Base-by-base conservation (phyloP, 2,797 vertebrate genomes). In the Bovichtus diacanthus region DNA sequence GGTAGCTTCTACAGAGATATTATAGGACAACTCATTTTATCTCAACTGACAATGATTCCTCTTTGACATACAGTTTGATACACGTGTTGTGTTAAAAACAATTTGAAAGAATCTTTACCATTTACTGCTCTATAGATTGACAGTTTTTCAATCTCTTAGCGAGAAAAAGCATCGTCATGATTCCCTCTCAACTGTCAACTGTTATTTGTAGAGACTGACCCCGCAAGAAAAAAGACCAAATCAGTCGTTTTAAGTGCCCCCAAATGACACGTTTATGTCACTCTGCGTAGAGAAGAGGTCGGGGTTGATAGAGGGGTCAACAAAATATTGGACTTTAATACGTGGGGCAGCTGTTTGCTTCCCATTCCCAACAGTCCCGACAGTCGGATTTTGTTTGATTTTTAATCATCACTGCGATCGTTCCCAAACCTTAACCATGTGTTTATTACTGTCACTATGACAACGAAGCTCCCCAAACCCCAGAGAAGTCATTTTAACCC, bases 1-100 rank as follows among this genome's bases (percentile, higher is more conserved):
- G n/a, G 55, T 72, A 38, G 13, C 44, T 16, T 39, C 29, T 31
- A 19, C 47, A 70, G 59, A 74, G 61, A 63, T 39, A 25, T 51
- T 13, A 27, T 18, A 6, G 12, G 27, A 46, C 23, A 29, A 25
- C 29, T 50, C 2, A 25, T 43, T 54, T n/a, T 38, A 8, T 44
- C 54, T 67, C 53, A 21, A 53, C 29, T 53, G 15, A 21, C 62
- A 38, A 21, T 9, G 19, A 64, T 56, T 65, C 6, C 36, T 58
- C 21, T 70, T 34, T 76, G 16, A 73, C 25, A 10, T 25, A 44
- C 50, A 25, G 9, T 55, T 44, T 44, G n/a, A 49, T 19, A 59
- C 15, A 21, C 10, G 71, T 9, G 49, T 38, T 58, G n/a, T 38
- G 5, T 25, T 15, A 11, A 59, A 61, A 21, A 2, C 3, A 27